Conservation (phyloP, 2,113 vertebrate species). For the Phalacrocorax aristotelis region DNA sequence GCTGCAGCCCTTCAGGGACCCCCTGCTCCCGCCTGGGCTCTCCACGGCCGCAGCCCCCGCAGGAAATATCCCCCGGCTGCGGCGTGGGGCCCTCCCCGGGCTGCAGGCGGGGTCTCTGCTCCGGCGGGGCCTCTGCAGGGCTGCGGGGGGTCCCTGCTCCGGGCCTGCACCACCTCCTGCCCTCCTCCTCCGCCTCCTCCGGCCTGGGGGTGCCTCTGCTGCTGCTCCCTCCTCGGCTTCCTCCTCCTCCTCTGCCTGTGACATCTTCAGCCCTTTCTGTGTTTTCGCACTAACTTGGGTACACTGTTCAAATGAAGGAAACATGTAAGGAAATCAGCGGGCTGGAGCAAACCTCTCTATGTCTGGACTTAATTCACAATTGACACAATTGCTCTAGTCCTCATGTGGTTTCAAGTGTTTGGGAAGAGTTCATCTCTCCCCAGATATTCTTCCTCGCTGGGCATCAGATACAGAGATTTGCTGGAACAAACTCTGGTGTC, state of each 20-base stretch:
- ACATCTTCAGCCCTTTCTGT: not conserved
- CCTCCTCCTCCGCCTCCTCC: not conserved
- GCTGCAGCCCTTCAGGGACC: too few species aligned
- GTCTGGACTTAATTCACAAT: not conserved
- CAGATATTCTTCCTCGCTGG: not conserved
- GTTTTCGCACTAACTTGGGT: not conserved
- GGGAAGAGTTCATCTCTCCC: not conserved
- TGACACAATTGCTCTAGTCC: rapidly evolving
- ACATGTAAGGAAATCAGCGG: not conserved
- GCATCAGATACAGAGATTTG: not conserved
- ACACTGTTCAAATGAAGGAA: not conserved
- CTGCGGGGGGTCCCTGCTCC: not conserved
- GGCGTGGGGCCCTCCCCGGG: not conserved
- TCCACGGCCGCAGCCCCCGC: not conserved
- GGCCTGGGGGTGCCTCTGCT: not conserved
- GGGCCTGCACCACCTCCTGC: too few species aligned
- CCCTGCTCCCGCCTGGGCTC: too few species aligned
- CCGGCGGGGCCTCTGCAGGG: not conserved
- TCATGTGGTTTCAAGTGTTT: not conserved
- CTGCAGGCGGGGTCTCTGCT: not conserved
- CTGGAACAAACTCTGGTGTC: not conserved
- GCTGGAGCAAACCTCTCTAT: not conserved
- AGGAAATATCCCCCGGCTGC: not conserved
- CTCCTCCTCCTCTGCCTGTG: not conserved
- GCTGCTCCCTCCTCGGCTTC: not conserved